Base-by-base conservation (phyloP, 2,797 vertebrate species). In the Amniataba percoides region DNA sequence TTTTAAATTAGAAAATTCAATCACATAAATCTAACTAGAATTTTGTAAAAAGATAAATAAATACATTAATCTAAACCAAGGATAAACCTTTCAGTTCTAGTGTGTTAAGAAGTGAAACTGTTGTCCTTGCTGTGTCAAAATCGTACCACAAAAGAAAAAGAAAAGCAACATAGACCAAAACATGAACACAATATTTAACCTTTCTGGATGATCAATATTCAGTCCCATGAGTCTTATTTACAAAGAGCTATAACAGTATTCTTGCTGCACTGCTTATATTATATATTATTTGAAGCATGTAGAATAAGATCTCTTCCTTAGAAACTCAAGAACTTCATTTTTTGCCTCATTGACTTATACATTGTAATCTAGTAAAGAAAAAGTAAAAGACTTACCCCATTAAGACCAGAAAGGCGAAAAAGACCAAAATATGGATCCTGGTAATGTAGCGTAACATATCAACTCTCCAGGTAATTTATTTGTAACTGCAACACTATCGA, bases 341-440 rank as follows among this genome's bases (percentile, higher is more conserved):
- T 36, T 36, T 36, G 27, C 27, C 15, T 45, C 18, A 19, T 16
- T 15, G 6, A 18, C 18, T 45, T 62, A 31, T 7, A 71, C 15
- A 1, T 10, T 25, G 40, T 25, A 4, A 11, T 59, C 9, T 21
- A 15, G 18, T 40, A 49, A 21, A 43, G 1, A 52, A 52, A 14
- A 40, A 8, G 2, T 34, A 62, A n/a, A 48, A 58, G 11, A 45
- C 84, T 86, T 78, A 88, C 79, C 62, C 77, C 2, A 36, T 0
- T 51, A 82, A 0, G 31, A 74, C 0, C 2, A 61, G 0, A 64
- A 69, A 55, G 9, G 0, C 15, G 15, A 23, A 9, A 14, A 5
- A 0, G 14, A 23, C 0, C 2, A 80, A 49, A 57, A 66, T 5
- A 31, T 65, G 23, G 23, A 0, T 48, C 65, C 12, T 77, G 8